Conservation (phyloP, 2,113 vertebrate genomes). For the Stigmatopora argus region DNA sequence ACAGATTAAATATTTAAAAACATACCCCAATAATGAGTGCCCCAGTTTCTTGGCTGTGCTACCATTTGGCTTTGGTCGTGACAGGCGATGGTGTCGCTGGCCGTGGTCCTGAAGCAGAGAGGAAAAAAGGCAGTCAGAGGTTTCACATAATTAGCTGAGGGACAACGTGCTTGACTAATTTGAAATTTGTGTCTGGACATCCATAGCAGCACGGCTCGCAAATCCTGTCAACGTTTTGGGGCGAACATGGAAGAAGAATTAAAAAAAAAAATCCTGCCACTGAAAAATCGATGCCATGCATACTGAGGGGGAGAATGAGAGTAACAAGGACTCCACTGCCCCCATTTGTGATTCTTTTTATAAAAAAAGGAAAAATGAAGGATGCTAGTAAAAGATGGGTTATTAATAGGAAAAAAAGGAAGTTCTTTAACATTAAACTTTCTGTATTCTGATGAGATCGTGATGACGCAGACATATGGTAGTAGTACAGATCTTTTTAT, state of each 20-base stretch:
- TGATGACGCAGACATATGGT: too few species aligned
- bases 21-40: slow-evolving; percentile 11
- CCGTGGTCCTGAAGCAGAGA: slow-evolving; percentile 18
- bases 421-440: too few species aligned
- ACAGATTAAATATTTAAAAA: slow-evolving; percentile 39
- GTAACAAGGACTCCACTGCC: neutral
- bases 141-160: slow-evolving; percentile 11
- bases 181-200: slow-evolving; percentile 32
- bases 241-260: slow-evolving; percentile 18
- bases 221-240: slow-evolving; percentile 28
- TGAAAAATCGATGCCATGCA: slow-evolving; percentile 50
- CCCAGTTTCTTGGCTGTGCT: slow-evolving; percentile 14
- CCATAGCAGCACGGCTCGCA: slow-evolving; percentile 27
- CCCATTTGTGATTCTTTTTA: neutral
- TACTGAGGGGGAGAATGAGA: neutral
- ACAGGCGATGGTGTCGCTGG: slow-evolving; percentile 13
- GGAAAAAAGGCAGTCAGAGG: neutral
- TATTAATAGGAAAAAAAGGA: too few species aligned
- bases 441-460: too few species aligned
- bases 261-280: slow-evolving; percentile 11
- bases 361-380: too few species aligned
- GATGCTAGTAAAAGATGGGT: too few species aligned
- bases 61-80: slow-evolving; percentile 23
- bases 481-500: too few species aligned
- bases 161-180: slow-evolving; percentile 28